Conservation (phyloP, 2,888 invertebrate genomes). For the Orthosia gracilis region DNA sequence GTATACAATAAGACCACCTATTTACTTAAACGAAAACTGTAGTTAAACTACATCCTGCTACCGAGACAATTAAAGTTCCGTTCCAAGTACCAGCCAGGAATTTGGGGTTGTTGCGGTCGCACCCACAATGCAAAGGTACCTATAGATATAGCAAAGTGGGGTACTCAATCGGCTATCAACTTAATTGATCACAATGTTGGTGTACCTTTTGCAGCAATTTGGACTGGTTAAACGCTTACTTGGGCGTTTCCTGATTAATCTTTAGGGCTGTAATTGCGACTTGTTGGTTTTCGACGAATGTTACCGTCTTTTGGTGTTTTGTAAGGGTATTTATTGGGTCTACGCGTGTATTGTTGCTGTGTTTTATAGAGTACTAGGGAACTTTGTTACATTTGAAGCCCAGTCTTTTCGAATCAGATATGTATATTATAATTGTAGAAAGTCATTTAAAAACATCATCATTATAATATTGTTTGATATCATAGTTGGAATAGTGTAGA, state of each 20-base stretch:
- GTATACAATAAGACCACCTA: slow-evolving; percentile 45
- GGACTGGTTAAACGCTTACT: slow-evolving; percentile 78
- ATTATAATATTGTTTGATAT: too few species aligned
- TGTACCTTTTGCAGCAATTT: slow-evolving; percentile 80
- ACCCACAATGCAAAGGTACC: slow-evolving; percentile 60
- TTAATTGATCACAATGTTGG: slow-evolving; percentile 78
- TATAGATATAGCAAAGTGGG: slow-evolving; percentile 67
- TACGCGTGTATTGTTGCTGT: slow-evolving; percentile 19
- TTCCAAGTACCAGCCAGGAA: slow-evolving; percentile 66
- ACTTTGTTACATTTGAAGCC: too few species aligned
- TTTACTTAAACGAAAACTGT: slow-evolving; percentile 61
- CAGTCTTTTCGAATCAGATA: too few species aligned
- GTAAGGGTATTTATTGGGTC: slow-evolving; percentile 33
- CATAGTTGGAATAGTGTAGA: background rate
- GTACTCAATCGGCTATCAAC: slow-evolving; percentile 76
- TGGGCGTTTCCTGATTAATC: slow-evolving; percentile 83
- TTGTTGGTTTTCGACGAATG: slow-evolving; percentile 76
- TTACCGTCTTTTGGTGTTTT: slow-evolving; percentile 73
- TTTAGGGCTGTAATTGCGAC: slow-evolving; percentile 79
- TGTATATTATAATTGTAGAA: too few species aligned
- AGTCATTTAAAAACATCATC: too few species aligned
- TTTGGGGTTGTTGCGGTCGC: slow-evolving; percentile 70
- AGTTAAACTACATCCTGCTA: slow-evolving; percentile 61
- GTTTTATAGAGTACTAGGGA: background rate
- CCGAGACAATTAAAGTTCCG: slow-evolving; percentile 70